Evolutionary conservation across 2,888 invertebrate genomes (phyloP), one percentile per base, ranked within the genome.

Genomic region (Megastigmus dorsalis): DNA sequence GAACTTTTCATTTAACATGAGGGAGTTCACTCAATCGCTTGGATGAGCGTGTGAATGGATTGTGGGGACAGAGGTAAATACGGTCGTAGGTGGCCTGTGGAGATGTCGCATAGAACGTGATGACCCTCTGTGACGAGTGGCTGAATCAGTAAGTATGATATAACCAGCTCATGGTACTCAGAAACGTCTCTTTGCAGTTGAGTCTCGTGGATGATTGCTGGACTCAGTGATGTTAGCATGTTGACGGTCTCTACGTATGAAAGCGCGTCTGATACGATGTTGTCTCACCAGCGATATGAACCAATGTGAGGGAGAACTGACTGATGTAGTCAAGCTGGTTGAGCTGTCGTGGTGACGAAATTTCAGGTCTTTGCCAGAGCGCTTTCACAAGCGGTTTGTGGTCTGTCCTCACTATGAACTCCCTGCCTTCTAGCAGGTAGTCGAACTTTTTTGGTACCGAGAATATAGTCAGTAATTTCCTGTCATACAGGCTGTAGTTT

Each of bases 401-500:
- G 38, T 75, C 59, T 3, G 71, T 70, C 26, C 28, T 71, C 9
- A 72, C 30, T 1, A 28, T 59, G 9, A 66, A 23, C 7, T 45
- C 15, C 7, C 65, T 23, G 7, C 69, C 74, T 28, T 76, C 77
- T 1, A 81, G 36, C 45, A 79, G 67, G 18, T 79, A 67, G 7
- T 57, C 30, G 28, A 43, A 43, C 4, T n/a, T n/a, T n/a, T n/a
- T n/a, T n/a, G n/a, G n/a, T n/a, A n/a, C n/a, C 15, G 43, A 10
- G 15, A 43, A 43, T 7, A 43, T n/a, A 3, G 13, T 13, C 43
- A 10, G 43, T 3, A 81, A 57, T 66, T 82, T 80, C 6, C 77
- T 36, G 26, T 80, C 80, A 62, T 77, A 81, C 0, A 80, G 59
- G 59, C 79, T 79, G 74, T 82, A 82, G 20, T 38, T 13, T 9